These are phyloP conservation scores for Dicrostonyx torquatus DNA, from an alignment of 2,797 vertebrate genomes.

Conservation along the genomic window DNA sequence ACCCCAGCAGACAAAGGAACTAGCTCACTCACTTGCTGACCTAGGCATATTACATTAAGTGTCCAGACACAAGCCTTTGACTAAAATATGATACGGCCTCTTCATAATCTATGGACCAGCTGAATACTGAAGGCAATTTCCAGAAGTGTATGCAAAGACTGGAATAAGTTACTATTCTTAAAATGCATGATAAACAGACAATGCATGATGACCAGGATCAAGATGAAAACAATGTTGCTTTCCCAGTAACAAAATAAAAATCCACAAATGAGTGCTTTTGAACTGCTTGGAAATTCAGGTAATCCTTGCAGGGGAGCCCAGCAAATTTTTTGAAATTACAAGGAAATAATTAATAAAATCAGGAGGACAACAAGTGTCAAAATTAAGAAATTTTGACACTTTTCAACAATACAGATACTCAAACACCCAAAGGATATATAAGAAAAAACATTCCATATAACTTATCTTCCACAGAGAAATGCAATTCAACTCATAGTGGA, in stretches of 20 bases:
- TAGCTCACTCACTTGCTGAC: background rate
- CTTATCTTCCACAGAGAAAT: background rate
- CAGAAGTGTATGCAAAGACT: background rate
- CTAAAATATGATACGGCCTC: background rate
- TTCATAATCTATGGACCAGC: background rate
- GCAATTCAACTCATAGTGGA: background rate
- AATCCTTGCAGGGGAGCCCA: background rate
- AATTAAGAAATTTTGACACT: too few relatives aligned
- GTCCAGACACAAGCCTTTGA: background rate
- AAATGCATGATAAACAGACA: background rate
- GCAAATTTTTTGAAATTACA: background rate
- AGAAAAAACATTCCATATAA: background rate
- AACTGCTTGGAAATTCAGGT: background rate
- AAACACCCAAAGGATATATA: background rate
- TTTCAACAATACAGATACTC: background rate
- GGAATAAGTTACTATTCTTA: background rate
- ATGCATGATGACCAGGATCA: background rate
- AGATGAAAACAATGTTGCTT: background rate
- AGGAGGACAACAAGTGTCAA: background rate
- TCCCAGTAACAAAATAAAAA: background rate
- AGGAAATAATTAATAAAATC: background rate
- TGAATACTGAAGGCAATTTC: background rate
- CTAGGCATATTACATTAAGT: background rate
- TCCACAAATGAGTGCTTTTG: background rate
- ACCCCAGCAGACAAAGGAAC: background rate